These are phyloP conservation scores for Xenopus laevis DNA, from an alignment of 2,113 vertebrate genomes.

Conservation along the genomic window DNA sequence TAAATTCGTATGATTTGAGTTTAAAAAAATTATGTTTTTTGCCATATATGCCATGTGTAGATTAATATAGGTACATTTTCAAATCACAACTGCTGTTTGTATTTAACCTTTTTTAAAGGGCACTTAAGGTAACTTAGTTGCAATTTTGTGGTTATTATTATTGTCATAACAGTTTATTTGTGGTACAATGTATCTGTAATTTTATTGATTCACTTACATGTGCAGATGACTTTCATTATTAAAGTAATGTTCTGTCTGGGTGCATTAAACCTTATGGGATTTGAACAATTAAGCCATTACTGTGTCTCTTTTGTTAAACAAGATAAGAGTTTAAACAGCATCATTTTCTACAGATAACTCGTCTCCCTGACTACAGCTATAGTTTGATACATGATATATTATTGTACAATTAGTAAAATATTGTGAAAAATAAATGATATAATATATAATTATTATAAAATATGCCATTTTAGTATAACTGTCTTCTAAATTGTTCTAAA, in stretches of 20 bases:
- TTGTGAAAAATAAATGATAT: too few relatives aligned
- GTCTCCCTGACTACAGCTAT: constrained; percentile 24
- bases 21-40: too few relatives aligned
- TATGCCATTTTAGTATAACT: too few relatives aligned
- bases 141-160: not conserved
- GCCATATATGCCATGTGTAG: too few relatives aligned
- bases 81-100: too few relatives aligned
- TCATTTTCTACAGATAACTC: constrained; percentile 31
- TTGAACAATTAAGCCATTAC: constrained; percentile 41
- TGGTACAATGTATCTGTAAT: not conserved
- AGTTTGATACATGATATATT: constrained; percentile 35
- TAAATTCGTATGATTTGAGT: too few relatives aligned
- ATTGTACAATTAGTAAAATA: not conserved
- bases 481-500: too few relatives aligned
- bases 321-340: constrained; percentile 43
- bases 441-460: too few relatives aligned
- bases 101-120: too few relatives aligned
- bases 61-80: too few relatives aligned
- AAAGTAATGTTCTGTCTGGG: constrained; percentile 42
- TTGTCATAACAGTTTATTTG: not conserved
- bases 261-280: constrained; percentile 35
- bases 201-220: constrained; percentile 37
- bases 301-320: constrained; percentile 39
- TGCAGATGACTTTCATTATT: constrained; percentile 37
- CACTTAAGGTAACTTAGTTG: too few relatives aligned